Conservation (phyloP, 35 echinoderm and acorn worm species). For the Anneissia japonica region DNA sequence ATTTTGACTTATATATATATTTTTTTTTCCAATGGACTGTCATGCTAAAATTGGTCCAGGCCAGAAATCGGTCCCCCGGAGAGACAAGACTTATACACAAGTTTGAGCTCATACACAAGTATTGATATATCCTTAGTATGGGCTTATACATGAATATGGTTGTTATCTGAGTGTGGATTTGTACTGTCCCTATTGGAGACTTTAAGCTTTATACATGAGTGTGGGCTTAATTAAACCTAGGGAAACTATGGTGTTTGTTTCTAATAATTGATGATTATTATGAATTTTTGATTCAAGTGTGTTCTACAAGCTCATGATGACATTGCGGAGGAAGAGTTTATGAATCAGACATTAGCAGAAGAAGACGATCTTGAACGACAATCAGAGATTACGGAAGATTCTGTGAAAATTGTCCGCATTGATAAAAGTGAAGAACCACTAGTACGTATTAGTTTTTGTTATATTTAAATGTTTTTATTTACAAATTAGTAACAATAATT, state of each 20-base stretch:
- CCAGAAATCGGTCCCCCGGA: constrained; percentile 24
- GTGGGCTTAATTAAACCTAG: too few species aligned
- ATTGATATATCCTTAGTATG: too few species aligned
- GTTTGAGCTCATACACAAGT: too few species aligned
- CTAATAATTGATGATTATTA: background rate
- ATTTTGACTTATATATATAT: background rate
- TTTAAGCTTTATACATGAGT: too few species aligned
- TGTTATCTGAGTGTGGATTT: too few species aligned
- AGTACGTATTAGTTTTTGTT: constrained; percentile 23
- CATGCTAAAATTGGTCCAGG: constrained; percentile 14
- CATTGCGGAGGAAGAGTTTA: constrained; percentile 32
- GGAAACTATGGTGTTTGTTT: background rate
- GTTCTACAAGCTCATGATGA: constrained; percentile 53
- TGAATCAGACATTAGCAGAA: constrained; percentile 5
- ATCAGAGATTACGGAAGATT: constrained; percentile 26
- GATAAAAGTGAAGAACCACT: constrained; percentile 84
- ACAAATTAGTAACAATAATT: too few species aligned
- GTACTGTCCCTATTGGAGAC: too few species aligned
- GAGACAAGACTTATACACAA: too few species aligned
- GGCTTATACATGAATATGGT: too few species aligned
- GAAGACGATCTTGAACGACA: constrained; percentile 14
- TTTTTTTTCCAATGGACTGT: constrained; percentile 19
- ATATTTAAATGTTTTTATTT: too few species aligned
- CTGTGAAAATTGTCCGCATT: constrained; percentile 80
- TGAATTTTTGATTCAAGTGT: background rate